These are phyloP conservation scores for Gibbula magus DNA, from an alignment of 2,888 invertebrate species.

Conservation along the genomic window DNA sequence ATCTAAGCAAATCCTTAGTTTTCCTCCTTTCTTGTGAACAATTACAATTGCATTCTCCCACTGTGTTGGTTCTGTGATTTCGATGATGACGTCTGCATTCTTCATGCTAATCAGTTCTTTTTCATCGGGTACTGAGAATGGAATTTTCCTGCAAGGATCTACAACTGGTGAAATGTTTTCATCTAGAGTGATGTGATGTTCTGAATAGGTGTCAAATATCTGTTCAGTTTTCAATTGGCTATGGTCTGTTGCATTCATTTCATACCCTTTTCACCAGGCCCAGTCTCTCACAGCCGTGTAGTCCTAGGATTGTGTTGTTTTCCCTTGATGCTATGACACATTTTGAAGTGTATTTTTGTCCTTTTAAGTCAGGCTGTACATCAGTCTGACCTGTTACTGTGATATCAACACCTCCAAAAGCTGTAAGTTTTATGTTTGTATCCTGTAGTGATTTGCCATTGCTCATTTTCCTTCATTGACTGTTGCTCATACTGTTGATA, in stretches of 20 bases:
- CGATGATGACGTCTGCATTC: conserved; percentile 35
- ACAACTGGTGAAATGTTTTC: conserved; percentile 41
- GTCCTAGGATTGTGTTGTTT: conserved; percentile 7
- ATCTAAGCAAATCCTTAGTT: conserved; percentile 48
- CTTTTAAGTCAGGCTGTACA: no score
- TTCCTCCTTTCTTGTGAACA: conserved; percentile 42
- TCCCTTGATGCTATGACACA: no score
- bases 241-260: no score
- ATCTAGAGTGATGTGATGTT: conserved; percentile 36
- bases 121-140: conserved; percentile 39
- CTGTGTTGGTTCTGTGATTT: conserved; percentile 46
- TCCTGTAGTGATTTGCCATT: no score
- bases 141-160: conserved; percentile 42
- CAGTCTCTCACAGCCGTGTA: conserved; percentile 24
- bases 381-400: no score
- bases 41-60: conserved; percentile 50
- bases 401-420: no score
- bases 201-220: conserved; percentile 22
- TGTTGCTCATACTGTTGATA: no score
- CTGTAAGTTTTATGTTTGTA: no score
- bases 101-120: conserved; percentile 41
- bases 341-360: no score
- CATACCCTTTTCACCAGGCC: conserved; percentile 6
- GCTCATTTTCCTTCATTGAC: no score
- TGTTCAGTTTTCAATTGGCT: neutral